Conservation (phyloP, 2,113 vertebrate species). For the Struthidea cinerea region DNA sequence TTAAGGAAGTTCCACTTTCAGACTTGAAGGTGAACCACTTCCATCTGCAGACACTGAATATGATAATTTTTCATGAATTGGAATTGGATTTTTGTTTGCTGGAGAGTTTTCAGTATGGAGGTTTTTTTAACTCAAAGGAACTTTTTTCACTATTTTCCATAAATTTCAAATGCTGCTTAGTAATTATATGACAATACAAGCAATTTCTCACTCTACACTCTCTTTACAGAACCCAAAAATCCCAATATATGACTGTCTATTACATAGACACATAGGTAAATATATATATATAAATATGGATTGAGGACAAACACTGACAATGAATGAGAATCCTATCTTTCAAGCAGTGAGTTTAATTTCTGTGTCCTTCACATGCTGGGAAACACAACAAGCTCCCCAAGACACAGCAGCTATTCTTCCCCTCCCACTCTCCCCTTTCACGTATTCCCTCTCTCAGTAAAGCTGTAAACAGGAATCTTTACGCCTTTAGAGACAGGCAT, state of each 20-base stretch:
- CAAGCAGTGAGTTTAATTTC: not conserved
- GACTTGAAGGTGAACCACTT: not conserved
- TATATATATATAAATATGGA: not conserved
- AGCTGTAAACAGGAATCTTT: not conserved
- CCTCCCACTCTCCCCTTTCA: not conserved
- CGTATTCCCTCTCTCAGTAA: not conserved
- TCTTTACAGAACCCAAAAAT: not conserved
- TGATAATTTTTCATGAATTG: not conserved
- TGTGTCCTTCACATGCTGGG: not conserved
- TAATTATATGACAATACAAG: not conserved
- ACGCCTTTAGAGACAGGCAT: rapidly evolving
- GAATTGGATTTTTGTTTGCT: not conserved
- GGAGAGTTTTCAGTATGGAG: not conserved
- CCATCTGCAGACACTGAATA: not conserved
- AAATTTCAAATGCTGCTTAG: not conserved
- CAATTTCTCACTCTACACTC: not conserved
- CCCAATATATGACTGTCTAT: not conserved
- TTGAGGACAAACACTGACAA: not conserved
- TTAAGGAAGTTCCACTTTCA: not conserved
- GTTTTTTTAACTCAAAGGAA: not conserved
- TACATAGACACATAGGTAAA: not conserved
- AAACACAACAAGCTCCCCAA: not conserved
- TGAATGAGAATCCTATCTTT: not conserved
- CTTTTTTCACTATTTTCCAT: not conserved
- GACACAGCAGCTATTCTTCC: not conserved